Base-by-base conservation (phyloP, 2,113 vertebrate species). In the Apistogramma diplotaenia region DNA sequence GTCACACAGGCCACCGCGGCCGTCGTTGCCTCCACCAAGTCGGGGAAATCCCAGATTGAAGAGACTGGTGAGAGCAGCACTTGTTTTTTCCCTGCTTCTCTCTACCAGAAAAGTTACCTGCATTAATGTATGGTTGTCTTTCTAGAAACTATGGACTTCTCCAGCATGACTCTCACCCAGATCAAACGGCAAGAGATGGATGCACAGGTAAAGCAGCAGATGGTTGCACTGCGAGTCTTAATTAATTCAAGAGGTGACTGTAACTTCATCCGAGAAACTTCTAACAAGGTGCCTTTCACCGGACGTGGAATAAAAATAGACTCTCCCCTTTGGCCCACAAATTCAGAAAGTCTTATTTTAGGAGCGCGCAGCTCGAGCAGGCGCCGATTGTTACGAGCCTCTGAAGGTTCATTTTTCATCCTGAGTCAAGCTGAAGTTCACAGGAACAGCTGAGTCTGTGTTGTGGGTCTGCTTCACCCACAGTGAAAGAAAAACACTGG, bases 141-240 rank as follows among this genome's bases (percentile, higher is more conserved):
- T 58, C 2, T 94, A 99, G 98, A 99, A 57, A 97, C 93, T 6
- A 98, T 99, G 97, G 97, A 99, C 90, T 99, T 99, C 92, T 98
- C 97, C 75, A 97, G 95, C 90, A 96, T 98, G 96, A 99, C 98
- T 0, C 95, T 99, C 76, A 99, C 96, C 0, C 98, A 99, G 94
- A 99, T 99, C 91, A 99, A 99, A 90, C 96, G 97, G 49, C 97
- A 99, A 74, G 98, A 99, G 92, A 99, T 99, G 98, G 97, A 99
- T 77, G 96, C 97, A 0, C 98, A 99, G 98, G 98, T 99, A 88
- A 88, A 83, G 90, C 76, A 2, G n/a, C 54, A 18, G 5, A 49
- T 5, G 0, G 16, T 33, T 25, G 40, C 59, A 21, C 13, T 29
- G 13, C 2, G 1, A 40, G 49, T 54, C 61, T 56, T 46, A 25